Base-by-base conservation (phyloP, 1,140 invertebrate genomes). In the Heliconius nattereri region DNA sequence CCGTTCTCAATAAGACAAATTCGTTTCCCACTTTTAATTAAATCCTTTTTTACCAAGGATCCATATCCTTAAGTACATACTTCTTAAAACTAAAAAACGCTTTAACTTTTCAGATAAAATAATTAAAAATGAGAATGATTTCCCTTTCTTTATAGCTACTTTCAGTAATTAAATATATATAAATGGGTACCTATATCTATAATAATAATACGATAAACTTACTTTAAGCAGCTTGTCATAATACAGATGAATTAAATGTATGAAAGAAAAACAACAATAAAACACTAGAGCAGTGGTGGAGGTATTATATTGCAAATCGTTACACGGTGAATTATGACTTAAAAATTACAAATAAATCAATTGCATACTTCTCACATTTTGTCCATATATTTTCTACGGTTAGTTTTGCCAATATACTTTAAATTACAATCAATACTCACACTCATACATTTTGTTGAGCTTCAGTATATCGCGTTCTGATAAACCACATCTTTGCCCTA, bases 391-490 rank as follows among this genome's bases (percentile, higher is more conserved):
- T 60, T 60, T 60, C 19, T 60, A 29, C 60, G 26, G 9, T 66
- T 66, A 9, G 11, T 16, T 29, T 66, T 66, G 29, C 26, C 60
- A 66, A 66, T 66, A 66, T 26, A 66, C 29, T 66, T 66, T 23
- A 11, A 66, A 66, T 66, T 66, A 66, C 23, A 66, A 26, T 66
- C 29, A 32, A 6, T 7, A 66, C 76, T 92, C 85, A 72, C 92
- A 94, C 32, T 32, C 32, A 85, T 97, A 97, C 96, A 97, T 97
- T 82, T 92, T 94, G 82, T 96, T 95, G 2, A 97, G 83, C 87
- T 97, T 97, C 7, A 91, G 81, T 11, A 96, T 91, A 81, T 97
- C 97, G 73, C 96, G 96, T 71, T 95, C 94, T 70, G 96, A 97
- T 52, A 97, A 89, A 49, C 96, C 96, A 19, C 94, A 89, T 74